Percentiles rank a stretch among this genome's conserved stretches.
Conservation (phyloP, 2,888 invertebrate genomes). For the Embidobia sp. region DNA sequence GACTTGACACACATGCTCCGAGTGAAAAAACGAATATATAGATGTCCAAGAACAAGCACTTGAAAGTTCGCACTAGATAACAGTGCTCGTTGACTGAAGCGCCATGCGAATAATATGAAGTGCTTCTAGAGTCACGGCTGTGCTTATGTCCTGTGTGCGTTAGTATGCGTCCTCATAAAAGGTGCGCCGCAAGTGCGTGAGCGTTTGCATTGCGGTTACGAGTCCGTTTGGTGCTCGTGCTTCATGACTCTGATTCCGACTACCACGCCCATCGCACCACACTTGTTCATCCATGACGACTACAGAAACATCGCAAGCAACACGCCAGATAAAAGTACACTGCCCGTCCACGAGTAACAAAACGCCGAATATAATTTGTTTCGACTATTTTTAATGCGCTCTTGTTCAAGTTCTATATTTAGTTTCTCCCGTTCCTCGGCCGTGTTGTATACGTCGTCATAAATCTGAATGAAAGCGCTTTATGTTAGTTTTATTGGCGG, state of each 20-base stretch:
- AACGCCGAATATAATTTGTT: constrained; percentile 52
- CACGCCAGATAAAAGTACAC: constrained; percentile 57
- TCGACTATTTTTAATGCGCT: constrained; percentile 47
- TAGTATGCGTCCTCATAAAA: constrained; percentile 51
- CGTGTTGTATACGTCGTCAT: constrained; percentile 37
- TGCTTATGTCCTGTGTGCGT: constrained; percentile 7
- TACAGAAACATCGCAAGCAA: constrained; percentile 69
- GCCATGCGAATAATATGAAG: constrained; percentile 53
- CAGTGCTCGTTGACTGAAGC: constrained; percentile 33
- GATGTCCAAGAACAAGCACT: constrained; percentile 6
- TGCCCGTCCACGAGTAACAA: constrained; percentile 45
- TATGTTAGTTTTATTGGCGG: constrained; percentile 29
- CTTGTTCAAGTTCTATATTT: constrained; percentile 50
- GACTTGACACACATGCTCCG: background rate
- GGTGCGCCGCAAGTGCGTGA: constrained; percentile 65
- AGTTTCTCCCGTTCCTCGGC: constrained; percentile 22
- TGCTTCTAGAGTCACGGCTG: constrained; percentile 21
- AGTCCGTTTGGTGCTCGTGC: constrained; percentile 62
- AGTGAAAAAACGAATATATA: background rate
- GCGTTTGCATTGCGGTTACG: constrained; percentile 63
- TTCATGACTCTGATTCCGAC: constrained; percentile 66
- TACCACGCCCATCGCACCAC: constrained; percentile 79
- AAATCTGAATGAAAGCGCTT: constrained; percentile 28
- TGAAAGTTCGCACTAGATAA: constrained; percentile 17
- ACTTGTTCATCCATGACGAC: constrained; percentile 77